Evolutionary conservation across 2,113 vertebrate genomes (phyloP).

Genomic region (Dolichotis patagonum): DNA sequence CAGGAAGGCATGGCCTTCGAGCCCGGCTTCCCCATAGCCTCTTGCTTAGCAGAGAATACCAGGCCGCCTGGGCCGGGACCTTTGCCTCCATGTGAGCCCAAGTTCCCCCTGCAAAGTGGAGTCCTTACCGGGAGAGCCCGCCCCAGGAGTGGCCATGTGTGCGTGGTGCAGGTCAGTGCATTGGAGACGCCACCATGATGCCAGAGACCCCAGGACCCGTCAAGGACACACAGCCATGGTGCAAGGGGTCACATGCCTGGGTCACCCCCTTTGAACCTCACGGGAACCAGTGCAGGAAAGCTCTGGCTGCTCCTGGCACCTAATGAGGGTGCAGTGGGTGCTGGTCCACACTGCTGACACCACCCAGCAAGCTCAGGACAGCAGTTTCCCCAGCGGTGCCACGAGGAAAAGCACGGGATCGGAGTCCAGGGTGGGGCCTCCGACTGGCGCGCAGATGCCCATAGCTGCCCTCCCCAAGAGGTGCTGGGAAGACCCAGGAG

Average conservation of each 20-base stretch:
- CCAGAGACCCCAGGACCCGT: not conserved
- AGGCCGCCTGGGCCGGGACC: constrained; percentile 51
- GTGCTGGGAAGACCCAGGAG: fast-evolving
- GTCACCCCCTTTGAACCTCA: not conserved
- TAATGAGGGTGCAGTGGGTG: fast-evolving
- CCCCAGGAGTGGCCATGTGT: fast-evolving
- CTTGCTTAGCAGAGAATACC: constrained; percentile 77
- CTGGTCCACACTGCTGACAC: not conserved
- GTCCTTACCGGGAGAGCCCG: fast-evolving
- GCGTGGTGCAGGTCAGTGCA: fast-evolving
- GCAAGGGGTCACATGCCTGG: fast-evolving
- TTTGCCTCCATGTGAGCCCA: too few relatives aligned
- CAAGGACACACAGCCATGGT: fast-evolving
- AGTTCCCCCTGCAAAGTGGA: not conserved
- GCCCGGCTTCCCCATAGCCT: constrained; percentile 64
- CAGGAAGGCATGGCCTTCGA: constrained; percentile 85
- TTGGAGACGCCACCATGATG: fast-evolving
- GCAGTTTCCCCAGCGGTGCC: fast-evolving
- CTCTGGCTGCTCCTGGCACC: not conserved
- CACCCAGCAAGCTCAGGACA: not conserved
- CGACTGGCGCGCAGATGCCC: fast-evolving
- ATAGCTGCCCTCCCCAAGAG: fast-evolving
- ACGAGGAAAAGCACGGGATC: too few relatives aligned
- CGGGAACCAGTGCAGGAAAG: fast-evolving
- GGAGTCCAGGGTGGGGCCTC: not conserved